Percentiles rank a stretch among this genome's conserved stretches.
phyloP scores from a whole-genome alignment of 2,113 vertebrate genomes.

The Hippoglossus stenolepis region DNA sequence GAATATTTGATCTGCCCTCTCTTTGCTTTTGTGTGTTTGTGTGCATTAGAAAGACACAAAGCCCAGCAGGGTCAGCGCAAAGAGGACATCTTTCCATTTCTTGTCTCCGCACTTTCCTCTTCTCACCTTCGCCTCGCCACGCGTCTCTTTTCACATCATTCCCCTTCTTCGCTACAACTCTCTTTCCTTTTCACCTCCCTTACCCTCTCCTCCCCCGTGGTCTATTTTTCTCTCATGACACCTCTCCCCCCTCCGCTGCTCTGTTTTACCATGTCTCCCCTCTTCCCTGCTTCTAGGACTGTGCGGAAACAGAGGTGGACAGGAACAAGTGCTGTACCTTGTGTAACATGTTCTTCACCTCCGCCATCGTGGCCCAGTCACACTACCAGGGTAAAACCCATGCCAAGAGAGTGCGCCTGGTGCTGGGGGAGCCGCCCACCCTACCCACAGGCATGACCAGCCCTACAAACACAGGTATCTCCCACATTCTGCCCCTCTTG shows the following conservation, averaged over 20 bases:
- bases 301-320: constrained; percentile 87
- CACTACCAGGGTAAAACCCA: constrained; percentile 90
- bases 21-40: constrained; percentile 33
- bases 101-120: constrained; percentile 24
- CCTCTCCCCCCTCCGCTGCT: not conserved
- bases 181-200: constrained; percentile 20
- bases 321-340: constrained; percentile 88
- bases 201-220: constrained; percentile 7
- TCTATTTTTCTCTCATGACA: constrained; percentile 30
- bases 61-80: constrained; percentile 35
- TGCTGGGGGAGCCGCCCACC: constrained; percentile 82
- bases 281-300: constrained; percentile 74
- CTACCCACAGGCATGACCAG: constrained; percentile 70
- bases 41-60: constrained; percentile 17
- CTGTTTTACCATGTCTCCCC: not conserved
- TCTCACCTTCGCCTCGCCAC: constrained; percentile 36
- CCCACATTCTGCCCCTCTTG: not conserved
- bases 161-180: constrained; percentile 10
- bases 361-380: constrained; percentile 87
- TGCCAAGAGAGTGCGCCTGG: constrained; percentile 86
- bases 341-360: constrained; percentile 91
- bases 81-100: constrained; percentile 35
- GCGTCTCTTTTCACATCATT: constrained; percentile 18
- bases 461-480: constrained; percentile 73
- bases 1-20: constrained; percentile 67